phyloP scores from a whole-genome alignment of 1,140 invertebrate genomes.

The Drosophila ercepeae region DNA sequence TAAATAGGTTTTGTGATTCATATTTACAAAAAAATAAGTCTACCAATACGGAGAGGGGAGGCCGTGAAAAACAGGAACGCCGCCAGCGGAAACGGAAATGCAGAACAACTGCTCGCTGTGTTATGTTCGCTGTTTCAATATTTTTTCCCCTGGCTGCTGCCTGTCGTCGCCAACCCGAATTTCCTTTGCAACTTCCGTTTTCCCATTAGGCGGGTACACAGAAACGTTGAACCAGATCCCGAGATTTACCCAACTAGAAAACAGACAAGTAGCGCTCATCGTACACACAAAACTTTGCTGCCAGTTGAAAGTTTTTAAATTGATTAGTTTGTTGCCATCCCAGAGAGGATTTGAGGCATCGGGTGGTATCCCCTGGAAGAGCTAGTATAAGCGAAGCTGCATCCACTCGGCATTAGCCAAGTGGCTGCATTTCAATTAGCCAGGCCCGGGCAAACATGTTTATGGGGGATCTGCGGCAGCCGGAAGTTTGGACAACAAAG shows the following conservation, averaged over 20 bases:
- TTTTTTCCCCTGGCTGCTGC: constrained; percentile 43
- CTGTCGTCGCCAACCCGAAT: constrained; percentile 40
- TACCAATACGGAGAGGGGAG: not conserved
- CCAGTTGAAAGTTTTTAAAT: constrained; percentile 71
- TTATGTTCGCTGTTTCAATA: constrained; percentile 45
- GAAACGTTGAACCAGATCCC: constrained; percentile 52
- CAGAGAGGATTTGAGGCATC: constrained; percentile 7
- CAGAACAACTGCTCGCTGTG: constrained; percentile 67
- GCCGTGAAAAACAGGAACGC: constrained; percentile 14
- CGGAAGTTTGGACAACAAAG: constrained; percentile 16
- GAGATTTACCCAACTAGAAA: constrained; percentile 66
- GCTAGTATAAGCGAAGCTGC: constrained; percentile 4
- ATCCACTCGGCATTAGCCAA: constrained; percentile 34
- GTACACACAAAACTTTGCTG: constrained; percentile 56
- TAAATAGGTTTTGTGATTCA: not conserved
- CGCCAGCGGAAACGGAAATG: constrained; percentile 74
- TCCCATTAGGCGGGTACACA: constrained; percentile 69
- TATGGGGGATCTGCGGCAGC: constrained; percentile 2
- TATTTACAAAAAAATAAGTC: not conserved
- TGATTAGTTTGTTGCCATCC: constrained; percentile 69
- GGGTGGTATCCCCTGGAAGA: not conserved
- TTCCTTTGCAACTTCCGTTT: constrained; percentile 61
- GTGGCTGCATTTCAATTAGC: constrained; percentile 73
- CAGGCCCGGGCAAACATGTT: constrained; percentile 36
- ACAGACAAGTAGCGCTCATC: constrained; percentile 56